A percentile compares a stretch with the other conserved stretches of the same genome.
phyloP scores from a whole-genome alignment of 1,140 invertebrate genomes.

The Diachasmimorpha longicaudata region DNA sequence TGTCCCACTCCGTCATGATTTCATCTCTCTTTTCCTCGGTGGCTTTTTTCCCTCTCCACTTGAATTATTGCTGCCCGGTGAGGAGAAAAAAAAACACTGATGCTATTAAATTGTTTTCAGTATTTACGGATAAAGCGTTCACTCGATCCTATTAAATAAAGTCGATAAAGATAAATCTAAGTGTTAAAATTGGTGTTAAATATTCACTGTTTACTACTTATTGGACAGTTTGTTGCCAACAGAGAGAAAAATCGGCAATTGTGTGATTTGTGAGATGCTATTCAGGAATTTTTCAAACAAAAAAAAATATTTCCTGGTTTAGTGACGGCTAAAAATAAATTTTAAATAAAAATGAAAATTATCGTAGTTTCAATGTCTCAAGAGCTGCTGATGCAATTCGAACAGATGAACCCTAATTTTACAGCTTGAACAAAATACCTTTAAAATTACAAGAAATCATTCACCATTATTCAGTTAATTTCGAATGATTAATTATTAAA shows the following conservation, averaged over 20 bases:
- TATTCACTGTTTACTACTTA: not conserved
- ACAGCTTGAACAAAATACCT: no score
- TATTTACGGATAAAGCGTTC: not conserved
- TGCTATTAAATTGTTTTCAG: not conserved
- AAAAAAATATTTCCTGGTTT: no score
- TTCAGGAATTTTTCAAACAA: no score
- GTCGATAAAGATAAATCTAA: not conserved
- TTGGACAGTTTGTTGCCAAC: not conserved
- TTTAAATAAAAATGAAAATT: no score
- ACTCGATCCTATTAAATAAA: not conserved
- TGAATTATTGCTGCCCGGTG: slow-evolving; percentile 6
- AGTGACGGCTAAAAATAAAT: no score
- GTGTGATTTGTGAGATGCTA: not conserved
- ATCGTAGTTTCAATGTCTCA: no score
- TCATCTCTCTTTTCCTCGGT: not conserved
- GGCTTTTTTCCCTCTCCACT: not conserved
- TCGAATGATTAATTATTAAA: no score
- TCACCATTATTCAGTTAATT: no score
- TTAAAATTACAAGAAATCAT: no score
- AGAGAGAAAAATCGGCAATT: not conserved
- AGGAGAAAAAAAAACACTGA: not conserved
- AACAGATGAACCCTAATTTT: no score
- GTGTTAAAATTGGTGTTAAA: not conserved
- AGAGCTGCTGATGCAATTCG: no score
- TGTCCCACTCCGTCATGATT: not conserved